Evolutionary conservation across 2,888 invertebrate genomes (phyloP), one percentile per base, ranked within the genome.

Genomic region (Agrochola lota): DNA sequence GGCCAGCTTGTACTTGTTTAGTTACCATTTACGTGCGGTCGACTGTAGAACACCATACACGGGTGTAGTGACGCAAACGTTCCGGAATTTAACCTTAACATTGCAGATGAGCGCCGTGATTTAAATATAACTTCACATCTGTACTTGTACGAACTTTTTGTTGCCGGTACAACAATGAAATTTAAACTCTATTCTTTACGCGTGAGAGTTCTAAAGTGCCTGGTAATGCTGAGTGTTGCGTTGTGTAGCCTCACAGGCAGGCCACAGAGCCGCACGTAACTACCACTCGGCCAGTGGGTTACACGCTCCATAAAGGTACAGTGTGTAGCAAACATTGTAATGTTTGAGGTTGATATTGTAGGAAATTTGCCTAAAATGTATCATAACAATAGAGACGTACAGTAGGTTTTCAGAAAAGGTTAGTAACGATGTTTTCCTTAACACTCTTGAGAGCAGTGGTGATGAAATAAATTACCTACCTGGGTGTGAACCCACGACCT

Each of bases 1-100:
- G 11, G 59, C 26, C 23, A 49, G 7, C 17, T 60, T 60, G 23
- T 17, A 20, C 12, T 60, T 20, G 23, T 49, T 49, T 23, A n/a
- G 9, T 40, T 26, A 74, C 20, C n/a, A 59, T 3, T n/a, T 35
- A 35, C n/a, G 73, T 30, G 73, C 30, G n/a, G 57, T 46, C 17
- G 35, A 59, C 74, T 59, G 80, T 88, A 83, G 84, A 89, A 87
- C 87, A 88, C 91, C 91, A 91, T 92, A 91, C 89, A 90, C 89
- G 91, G 86, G 62, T 88, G 88, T 89, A 62, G 71, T 96, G 96
- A 96, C 96, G 96, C 92, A 93, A 92, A 87, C 92, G 87, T 91
- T 93, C 82, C 90, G 95, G 96, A 95, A 96, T 96, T 95, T 94
- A 95, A 95, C 95, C 96, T 96, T 95, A 96, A 95, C 96, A 95